Base-by-base conservation (phyloP, 2,888 invertebrate genomes). In the Pterobdella sp. region DNA sequence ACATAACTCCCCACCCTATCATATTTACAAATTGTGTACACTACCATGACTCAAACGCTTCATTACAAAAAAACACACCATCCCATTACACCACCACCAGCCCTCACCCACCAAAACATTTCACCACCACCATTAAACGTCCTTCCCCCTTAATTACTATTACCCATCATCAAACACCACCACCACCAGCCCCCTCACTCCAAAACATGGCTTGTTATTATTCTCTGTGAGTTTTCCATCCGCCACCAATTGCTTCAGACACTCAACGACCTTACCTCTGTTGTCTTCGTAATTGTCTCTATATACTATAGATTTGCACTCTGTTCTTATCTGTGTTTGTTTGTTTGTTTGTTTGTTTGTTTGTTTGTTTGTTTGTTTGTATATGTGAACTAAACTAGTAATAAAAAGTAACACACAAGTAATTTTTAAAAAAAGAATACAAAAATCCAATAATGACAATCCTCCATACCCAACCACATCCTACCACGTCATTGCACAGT, bases 261-360 rank as follows among this genome's bases (percentile, higher is more conserved):
- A 97, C 84, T 96, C 95, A 83, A 94, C 91, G 0, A 91, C 89
- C 83, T 87, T 84, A 18, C 88, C 84, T 72, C 84, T 84, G 73
- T 85, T 85, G 1, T 88, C 87, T 68, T 87, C 86, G 4, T 87
- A 88, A 79, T 85, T n/a, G n/a, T n/a, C n/a, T n/a, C n/a, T n/a
- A n/a, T n/a, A n/a, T n/a, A n/a, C n/a, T n/a, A n/a, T n/a, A n/a
- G n/a, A n/a, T n/a, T n/a, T n/a, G n/a, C n/a, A n/a, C n/a, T n/a
- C n/a, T n/a, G n/a, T n/a, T n/a, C n/a, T n/a, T n/a, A n/a, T n/a
- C n/a, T n/a, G n/a, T n/a, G n/a, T n/a, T n/a, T n/a, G n/a, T n/a
- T n/a, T n/a, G n/a, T n/a, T n/a, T n/a, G n/a, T n/a, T n/a, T n/a
- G n/a, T n/a, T n/a, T n/a, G n/a, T n/a, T n/a, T n/a, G n/a, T n/a